Percentiles rank a stretch among this genome's conserved stretches.
Conservation (phyloP, 2,888 invertebrate species). For the Lasioglossum figueresi region DNA sequence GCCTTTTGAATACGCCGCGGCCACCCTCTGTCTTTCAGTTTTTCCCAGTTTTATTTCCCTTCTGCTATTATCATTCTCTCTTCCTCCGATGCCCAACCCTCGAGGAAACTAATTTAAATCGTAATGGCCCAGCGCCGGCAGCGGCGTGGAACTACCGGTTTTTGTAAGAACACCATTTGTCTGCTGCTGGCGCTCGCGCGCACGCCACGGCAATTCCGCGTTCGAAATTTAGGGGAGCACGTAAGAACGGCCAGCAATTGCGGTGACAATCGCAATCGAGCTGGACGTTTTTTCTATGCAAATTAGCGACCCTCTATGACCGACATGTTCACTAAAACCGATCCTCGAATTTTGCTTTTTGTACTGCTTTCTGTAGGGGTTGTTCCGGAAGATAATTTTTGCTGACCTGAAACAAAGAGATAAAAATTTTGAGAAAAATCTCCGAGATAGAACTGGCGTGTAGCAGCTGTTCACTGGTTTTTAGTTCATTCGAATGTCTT, state of each 20-base stretch:
- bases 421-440: neutral
- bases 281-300: neutral
- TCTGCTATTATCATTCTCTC: conserved; percentile 48
- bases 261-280: conserved; percentile 49
- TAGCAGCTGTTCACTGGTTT: neutral
- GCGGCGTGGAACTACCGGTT: conserved; percentile 58
- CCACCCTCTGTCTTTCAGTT: conserved; percentile 46
- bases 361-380: neutral
- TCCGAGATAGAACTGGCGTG: neutral
- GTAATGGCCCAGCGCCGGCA: conserved; percentile 62
- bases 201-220: conserved; percentile 52
- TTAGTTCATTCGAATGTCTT: neutral
- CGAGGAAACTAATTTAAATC: conserved; percentile 66
- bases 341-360: neutral
- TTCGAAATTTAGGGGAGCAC: conserved; percentile 60
- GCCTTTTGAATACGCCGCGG: conserved; percentile 42
- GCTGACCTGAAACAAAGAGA: neutral
- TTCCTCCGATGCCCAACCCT: conserved; percentile 30
- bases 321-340: neutral
- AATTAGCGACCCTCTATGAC: conserved; percentile 1
- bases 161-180: conserved; percentile 69
- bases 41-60: conserved; percentile 45
- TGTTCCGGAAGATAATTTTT: neutral
- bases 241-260: conserved; percentile 45
- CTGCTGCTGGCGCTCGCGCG: conserved; percentile 42